Evolutionary conservation across 2,888 invertebrate species (phyloP), one percentile per base, ranked within the genome.

Genomic region (Nomada ferruginata): DNA sequence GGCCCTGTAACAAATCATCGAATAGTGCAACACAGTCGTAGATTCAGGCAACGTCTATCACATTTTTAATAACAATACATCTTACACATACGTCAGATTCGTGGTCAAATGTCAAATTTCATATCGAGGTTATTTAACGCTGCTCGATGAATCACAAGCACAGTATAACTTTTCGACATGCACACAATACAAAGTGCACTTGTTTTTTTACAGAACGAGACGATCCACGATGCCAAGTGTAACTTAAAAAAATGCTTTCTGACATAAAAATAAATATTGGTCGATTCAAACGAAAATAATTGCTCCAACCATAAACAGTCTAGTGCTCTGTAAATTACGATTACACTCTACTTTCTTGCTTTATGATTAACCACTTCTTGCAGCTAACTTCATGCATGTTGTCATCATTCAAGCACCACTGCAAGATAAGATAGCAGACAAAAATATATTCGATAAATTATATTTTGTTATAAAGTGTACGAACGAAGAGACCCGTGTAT

Each of bases 41-140:
- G 47, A 23, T 44, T 44, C 50, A 64, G 20, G 29, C 52, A n/a
- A 44, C 2, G 55, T 36, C 42, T 53, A 63, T 42, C 57, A 63
- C 36, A 68, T 70, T 74, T 47, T 29, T 65, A 52, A 76, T 80
- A 52, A 50, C 23, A 70, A 36, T 69, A 55, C 23, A 68, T 69
- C 47, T 15, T 52, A n/a, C 42, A 72, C 76, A 55, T 77, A 76
- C 82, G 73, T 84, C 63, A 79, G 80, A 59, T 77, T 68, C 68
- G 79, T 76, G 71, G 76, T 82, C 60, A 85, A 74, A 79, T 77
- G 77, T 81, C 72, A 74, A 60, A 82, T 82, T 52, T 75, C 78
- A 82, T 84, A 78, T 83, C 76, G 72, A 82, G 75, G 70, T 84
- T 85, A 82, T 63, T 82, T 60, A 11, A 57, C 53, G 65, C 23